These are phyloP conservation scores for Agrypnia vestita DNA, from an alignment of 1,140 invertebrate genomes.

Conservation along the genomic window DNA sequence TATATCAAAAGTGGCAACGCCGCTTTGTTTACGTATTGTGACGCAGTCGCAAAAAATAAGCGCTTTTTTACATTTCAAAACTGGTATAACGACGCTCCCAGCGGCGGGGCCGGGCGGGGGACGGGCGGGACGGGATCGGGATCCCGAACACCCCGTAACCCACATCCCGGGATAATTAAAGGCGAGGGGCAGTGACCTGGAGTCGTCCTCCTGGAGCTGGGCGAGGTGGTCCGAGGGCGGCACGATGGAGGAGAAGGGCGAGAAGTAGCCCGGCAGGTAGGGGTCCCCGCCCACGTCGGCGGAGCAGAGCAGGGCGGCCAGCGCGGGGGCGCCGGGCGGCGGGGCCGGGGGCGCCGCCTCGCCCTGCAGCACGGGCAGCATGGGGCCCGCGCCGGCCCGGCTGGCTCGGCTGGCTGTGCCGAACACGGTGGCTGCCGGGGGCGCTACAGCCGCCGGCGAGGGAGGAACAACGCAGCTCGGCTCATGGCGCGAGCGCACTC, in stretches of 20 bases:
- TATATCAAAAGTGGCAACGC: constrained; percentile 40
- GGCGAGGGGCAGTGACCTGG: constrained; percentile 25
- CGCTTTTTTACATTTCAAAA: constrained; percentile 33
- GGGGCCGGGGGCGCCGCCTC: constrained; percentile 46
- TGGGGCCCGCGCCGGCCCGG: constrained; percentile 12
- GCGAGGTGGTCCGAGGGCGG: neutral
- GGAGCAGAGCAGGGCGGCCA: constrained; percentile 45
- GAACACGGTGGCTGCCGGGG: constrained; percentile 7
- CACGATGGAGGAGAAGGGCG: constrained; percentile 29
- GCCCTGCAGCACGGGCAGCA: constrained; percentile 50
- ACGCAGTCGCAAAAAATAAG: constrained; percentile 35
- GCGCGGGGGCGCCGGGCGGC: constrained; percentile 30
- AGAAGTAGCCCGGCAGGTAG: constrained; percentile 53
- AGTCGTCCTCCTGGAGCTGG: constrained; percentile 42
- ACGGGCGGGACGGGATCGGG: neutral
- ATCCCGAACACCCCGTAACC: constrained; percentile 6
- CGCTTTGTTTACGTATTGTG: constrained; percentile 33
- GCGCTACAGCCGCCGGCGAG: neutral
- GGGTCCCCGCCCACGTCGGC: constrained; percentile 54
- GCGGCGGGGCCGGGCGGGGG: neutral
- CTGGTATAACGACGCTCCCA: constrained; percentile 30
- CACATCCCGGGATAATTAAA: constrained; percentile 15
- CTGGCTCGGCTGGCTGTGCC: neutral
- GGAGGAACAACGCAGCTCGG: neutral
- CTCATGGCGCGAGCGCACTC: too few relatives aligned